Evolutionary conservation across 2,797 vertebrate species (phyloP).

Genomic region (Poeciliopsis gracilis): DNA sequence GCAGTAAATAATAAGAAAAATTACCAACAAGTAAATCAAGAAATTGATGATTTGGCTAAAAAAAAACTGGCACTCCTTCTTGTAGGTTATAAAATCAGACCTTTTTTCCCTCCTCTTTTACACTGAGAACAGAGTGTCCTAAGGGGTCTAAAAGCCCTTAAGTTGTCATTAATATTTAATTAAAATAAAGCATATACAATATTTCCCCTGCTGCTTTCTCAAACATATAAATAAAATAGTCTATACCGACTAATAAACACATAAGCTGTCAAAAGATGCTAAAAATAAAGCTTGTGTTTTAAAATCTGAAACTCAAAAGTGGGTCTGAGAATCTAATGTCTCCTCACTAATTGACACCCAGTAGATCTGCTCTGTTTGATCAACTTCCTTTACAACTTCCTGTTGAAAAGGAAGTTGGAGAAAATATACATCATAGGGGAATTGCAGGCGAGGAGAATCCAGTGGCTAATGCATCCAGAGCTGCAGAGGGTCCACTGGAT

Average conservation of each 20-base stretch:
- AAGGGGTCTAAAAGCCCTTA: conserved; percentile 15
- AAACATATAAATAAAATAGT: conserved; percentile 11
- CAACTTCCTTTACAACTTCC: background rate
- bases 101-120: conserved; percentile 3
- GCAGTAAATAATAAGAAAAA: background rate
- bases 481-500: background rate
- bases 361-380: conserved; percentile 25
- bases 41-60: conserved; percentile 9
- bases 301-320: background rate
- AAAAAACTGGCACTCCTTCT: background rate
- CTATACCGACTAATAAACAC: conserved; percentile 6
- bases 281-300: conserved; percentile 24
- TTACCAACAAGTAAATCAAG: background rate
- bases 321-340: background rate
- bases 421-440: background rate
- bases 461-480: no score
- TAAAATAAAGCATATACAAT: background rate
- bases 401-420: conserved; percentile 1
- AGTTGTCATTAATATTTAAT: conserved; percentile 30
- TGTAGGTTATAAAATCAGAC: background rate
- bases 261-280: conserved; percentile 15
- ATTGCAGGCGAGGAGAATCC: background rate
- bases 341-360: conserved; percentile 11
- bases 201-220: conserved; percentile 4
- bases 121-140: background rate